phyloP scores from a whole-genome alignment of 2,888 invertebrate genomes.

The Liodrosophila aerea region DNA sequence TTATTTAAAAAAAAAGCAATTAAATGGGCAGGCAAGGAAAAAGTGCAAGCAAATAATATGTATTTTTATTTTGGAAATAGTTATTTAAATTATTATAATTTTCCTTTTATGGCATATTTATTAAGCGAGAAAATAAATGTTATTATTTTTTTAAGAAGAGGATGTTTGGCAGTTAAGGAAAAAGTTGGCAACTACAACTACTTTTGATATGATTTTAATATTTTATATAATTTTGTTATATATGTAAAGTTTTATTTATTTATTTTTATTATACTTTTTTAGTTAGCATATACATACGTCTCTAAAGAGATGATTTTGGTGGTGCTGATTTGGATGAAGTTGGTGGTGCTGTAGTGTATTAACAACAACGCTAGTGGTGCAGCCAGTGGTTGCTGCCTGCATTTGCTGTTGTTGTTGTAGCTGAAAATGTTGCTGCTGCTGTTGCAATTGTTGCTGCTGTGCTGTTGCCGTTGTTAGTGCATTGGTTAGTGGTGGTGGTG shows the following conservation, averaged over 20 bases:
- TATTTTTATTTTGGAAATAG: too few species aligned
- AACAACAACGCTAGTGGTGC: conserved; percentile 82
- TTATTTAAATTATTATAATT: too few species aligned
- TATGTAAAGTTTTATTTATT: conserved; percentile 2
- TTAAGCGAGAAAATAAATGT: too few species aligned
- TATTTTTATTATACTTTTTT: neutral
- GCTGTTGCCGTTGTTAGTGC: conserved; percentile 45
- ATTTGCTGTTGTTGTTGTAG: conserved; percentile 62
- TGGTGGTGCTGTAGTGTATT: conserved; percentile 83
- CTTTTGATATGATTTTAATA: too few species aligned
- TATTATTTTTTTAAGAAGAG: too few species aligned
- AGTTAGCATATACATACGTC: conserved; percentile 81
- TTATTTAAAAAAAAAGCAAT: too few species aligned
- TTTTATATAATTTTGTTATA: too few species aligned
- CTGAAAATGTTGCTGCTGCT: conserved; percentile 47
- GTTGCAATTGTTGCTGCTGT: conserved; percentile 37
- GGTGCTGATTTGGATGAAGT: conserved; percentile 83
- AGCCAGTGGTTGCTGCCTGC: conserved; percentile 67
- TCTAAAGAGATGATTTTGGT: conserved; percentile 83
- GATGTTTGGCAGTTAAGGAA: too few species aligned
- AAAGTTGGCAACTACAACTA: too few species aligned
- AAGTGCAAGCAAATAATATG: too few species aligned
- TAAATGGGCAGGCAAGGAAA: too few species aligned
- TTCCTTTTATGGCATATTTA: too few species aligned
- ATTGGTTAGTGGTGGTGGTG: conserved; percentile 30